Evolutionary conservation across 2,888 invertebrate genomes (phyloP).

Genomic region (Eupithecia pulchellata): DNA sequence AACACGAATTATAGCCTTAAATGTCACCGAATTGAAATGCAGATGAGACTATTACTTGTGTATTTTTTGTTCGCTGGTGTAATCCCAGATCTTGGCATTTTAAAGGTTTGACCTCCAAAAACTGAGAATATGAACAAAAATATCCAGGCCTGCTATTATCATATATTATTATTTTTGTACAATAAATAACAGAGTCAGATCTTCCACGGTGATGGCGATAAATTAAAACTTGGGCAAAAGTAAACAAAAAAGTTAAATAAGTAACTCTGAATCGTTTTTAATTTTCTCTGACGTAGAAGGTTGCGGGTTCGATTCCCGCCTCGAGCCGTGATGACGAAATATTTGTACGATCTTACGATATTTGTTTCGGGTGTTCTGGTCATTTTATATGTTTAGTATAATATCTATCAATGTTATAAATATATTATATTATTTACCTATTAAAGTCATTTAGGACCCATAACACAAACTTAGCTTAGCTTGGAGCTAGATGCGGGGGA

Average conservation of each 20-base stretch:
- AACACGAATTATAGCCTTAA: slow-evolving; percentile 47
- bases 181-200: background rate
- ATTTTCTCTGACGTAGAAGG: too few species aligned
- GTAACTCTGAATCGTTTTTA: background rate
- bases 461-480: too few species aligned
- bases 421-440: too few species aligned
- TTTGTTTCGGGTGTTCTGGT: too few species aligned
- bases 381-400: too few species aligned
- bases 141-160: background rate
- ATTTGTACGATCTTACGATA: too few species aligned
- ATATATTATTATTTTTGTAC: background rate
- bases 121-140: background rate
- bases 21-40: slow-evolving; percentile 51
- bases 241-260: background rate
- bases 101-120: background rate
- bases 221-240: background rate
- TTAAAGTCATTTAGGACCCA: too few species aligned
- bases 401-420: too few species aligned
- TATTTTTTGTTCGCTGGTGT: background rate
- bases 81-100: background rate
- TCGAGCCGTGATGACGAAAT: too few species aligned
- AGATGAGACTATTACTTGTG: background rate
- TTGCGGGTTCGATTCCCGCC: too few species aligned
- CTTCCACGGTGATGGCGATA: too few species aligned
- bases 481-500: too few species aligned